These are phyloP conservation scores for Cataglyphis albicans DNA, from an alignment of 2,888 invertebrate genomes.

Conservation along the genomic window DNA sequence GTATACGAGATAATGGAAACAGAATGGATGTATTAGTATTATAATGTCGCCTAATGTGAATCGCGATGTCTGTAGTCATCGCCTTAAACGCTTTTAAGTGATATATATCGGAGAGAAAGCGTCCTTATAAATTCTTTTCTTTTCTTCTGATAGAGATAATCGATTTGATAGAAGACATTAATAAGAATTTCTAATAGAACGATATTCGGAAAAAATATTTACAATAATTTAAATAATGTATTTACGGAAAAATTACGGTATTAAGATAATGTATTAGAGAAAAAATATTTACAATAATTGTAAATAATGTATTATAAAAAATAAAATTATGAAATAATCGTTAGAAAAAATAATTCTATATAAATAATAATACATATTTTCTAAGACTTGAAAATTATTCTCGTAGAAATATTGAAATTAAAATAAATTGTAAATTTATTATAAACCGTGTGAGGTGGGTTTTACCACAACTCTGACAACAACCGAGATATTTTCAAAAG, in stretches of 20 bases:
- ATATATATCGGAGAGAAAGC: not conserved
- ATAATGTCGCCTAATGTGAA: conserved; percentile 5
- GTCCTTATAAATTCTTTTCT: not conserved
- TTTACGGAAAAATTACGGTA: too few relatives aligned
- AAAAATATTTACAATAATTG: not conserved
- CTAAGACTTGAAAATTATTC: conserved; percentile 7
- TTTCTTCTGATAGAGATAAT: not conserved
- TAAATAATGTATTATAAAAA: not conserved
- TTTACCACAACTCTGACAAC: conserved; percentile 12
- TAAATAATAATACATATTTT: not conserved
- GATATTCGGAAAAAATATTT: not conserved
- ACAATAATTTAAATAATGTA: not conserved
- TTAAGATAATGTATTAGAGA: too few relatives aligned
- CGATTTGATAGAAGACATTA: not conserved
- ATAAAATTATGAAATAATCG: not conserved
- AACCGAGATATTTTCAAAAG: conserved; percentile 32
- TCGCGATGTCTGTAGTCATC: not conserved
- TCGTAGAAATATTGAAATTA: not conserved
- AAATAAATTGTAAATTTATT: conserved; percentile 23
- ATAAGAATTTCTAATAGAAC: not conserved
- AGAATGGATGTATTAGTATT: not conserved
- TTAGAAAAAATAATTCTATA: not conserved
- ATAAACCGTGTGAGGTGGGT: not conserved
- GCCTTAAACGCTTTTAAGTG: conserved; percentile 2
- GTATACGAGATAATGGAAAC: conserved; percentile 34